Evolutionary conservation across 92 coral and sea anemone species (phyloP), one percentile per base, ranked within the genome.

Genomic region (Micromussa lordhowensis): DNA sequence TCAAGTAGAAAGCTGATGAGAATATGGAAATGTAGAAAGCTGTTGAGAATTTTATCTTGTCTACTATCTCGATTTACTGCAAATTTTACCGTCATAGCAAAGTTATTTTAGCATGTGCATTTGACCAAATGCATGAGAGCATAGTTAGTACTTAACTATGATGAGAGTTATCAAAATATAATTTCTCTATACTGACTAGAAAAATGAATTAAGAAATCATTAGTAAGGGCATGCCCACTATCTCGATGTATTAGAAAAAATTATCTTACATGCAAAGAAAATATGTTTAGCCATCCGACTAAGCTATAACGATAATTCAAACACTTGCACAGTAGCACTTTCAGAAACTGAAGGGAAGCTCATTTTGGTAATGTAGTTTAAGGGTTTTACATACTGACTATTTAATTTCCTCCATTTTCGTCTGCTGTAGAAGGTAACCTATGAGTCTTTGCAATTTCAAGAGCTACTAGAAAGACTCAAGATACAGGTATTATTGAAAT

Each of bases 401-500:
- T 36, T 68, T 26, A n/a, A 5, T 28, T 73, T 34, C 21, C 38
- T 22, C 13, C 5, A 34, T 73, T 24, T 32, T 21, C 4, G 35
- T 63, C 31, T 29, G 0, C 80, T 38, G 9, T 77, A 95, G 98
- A 82, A 77, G 54, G 4, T 83, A 48, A 82, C 85, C 2, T 74
- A 89, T 22, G 26, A 89, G 19, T 95, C 94, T 26, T 21, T 57
- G 57, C 89, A 78, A 78, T 91, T 95, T 73, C 82, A 86, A 83
- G 85, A 66, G 34, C 83, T 87, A 28, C 71, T 95, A 69, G 44
- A 89, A 57, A 94, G 79, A 88, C 93, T 94, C 54, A 61, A 89
- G 26, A 84, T 92, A 59, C 57, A 94, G 96, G 96, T 95, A n/a
- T n/a, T n/a, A n/a, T n/a, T n/a, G n/a, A 92, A 61, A 26, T 22